Evolutionary conservation across 2,888 invertebrate genomes (phyloP).

Genomic region (Heliconius aoede): DNA sequence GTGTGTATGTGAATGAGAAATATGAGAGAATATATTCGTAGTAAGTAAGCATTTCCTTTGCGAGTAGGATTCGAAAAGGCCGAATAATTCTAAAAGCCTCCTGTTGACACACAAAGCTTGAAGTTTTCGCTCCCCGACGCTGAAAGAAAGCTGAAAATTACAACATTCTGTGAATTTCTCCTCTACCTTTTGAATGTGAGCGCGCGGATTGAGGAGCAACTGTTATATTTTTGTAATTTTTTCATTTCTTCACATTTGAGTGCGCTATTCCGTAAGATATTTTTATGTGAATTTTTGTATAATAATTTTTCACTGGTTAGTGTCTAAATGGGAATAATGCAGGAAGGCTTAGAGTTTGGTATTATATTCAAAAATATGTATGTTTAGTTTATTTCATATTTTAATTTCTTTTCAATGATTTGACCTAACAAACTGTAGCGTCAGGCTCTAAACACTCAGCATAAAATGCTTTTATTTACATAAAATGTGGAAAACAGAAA

Average conservation of each 20-base stretch:
- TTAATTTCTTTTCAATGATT: not conserved
- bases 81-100: constrained; percentile 50
- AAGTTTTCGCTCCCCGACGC: constrained; percentile 49
- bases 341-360: not conserved
- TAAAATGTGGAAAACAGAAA: not conserved
- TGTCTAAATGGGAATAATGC: not conserved
- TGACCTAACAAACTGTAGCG: not conserved
- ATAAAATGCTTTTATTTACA: not conserved
- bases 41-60: constrained; percentile 45
- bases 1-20: constrained; percentile 46
- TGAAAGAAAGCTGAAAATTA: constrained; percentile 52
- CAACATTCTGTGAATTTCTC: constrained; percentile 48
- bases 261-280: constrained; percentile 22
- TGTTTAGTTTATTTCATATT: not conserved
- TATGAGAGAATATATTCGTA: constrained; percentile 39
- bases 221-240: constrained; percentile 36
- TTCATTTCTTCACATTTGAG: constrained; percentile 24
- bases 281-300: constrained; percentile 2
- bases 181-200: constrained; percentile 48
- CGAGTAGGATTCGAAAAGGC: constrained; percentile 48
- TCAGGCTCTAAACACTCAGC: not conserved
- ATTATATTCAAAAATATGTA: not conserved
- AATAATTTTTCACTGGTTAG: not conserved
- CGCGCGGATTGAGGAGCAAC: constrained; percentile 47
- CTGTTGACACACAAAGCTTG: constrained; percentile 51